Evolutionary conservation across 2,113 vertebrate genomes (phyloP).

Genomic region (Talpa occidentalis): DNA sequence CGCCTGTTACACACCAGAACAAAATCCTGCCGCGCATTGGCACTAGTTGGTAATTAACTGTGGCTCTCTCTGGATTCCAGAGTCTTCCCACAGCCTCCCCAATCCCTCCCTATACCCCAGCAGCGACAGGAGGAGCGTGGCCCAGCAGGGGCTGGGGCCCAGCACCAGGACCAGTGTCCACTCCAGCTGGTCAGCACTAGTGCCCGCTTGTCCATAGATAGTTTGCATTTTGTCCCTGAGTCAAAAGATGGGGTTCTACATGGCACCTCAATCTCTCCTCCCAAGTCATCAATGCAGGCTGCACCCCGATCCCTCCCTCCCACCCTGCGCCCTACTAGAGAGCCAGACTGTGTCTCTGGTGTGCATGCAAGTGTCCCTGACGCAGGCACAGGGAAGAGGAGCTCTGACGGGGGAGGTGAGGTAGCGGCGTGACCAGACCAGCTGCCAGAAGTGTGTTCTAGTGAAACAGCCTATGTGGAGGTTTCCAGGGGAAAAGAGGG

Average conservation of each 20-base stretch:
- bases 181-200: not conserved
- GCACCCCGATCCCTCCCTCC: not conserved
- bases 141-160: not conserved
- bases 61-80: not conserved
- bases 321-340: not conserved
- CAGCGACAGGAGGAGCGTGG: not conserved
- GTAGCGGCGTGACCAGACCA: fast-evolving
- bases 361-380: not conserved
- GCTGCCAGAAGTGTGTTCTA: not conserved
- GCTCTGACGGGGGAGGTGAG: not conserved
- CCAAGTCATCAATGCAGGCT: not conserved
- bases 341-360: not conserved
- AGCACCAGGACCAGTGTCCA: not conserved
- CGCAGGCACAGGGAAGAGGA: not conserved
- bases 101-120: not conserved
- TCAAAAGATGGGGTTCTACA: not conserved
- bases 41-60: not conserved
- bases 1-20: too few relatives aligned
- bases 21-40: fast-evolving
- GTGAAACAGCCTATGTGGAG: not conserved
- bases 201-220: not conserved
- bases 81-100: not conserved
- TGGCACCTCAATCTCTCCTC: not conserved
- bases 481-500: not conserved
- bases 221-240: not conserved